Conservation (phyloP, 2,113 vertebrate species). For the Rhabdornis inornatus region DNA sequence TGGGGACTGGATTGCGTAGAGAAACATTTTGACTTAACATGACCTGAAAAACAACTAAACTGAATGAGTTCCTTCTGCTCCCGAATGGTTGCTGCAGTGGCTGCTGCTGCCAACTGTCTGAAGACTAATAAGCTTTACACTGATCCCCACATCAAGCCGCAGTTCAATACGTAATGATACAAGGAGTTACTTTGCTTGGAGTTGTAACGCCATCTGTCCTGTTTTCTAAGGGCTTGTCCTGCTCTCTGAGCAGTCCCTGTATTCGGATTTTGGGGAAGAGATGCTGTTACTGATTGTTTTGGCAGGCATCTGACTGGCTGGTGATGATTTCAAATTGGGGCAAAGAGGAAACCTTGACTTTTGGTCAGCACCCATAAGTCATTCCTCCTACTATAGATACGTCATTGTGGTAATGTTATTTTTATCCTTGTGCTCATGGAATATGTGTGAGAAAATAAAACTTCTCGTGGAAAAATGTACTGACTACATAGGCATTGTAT, state of each 20-base stretch:
- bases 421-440: background rate
- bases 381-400: conserved; percentile 11
- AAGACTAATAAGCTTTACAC: conserved; percentile 60
- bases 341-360: conserved; percentile 45
- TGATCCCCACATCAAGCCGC: conserved; percentile 41
- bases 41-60: conserved; percentile 53
- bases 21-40: conserved; percentile 44
- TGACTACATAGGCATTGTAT: background rate
- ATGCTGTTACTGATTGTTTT: background rate
- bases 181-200: conserved; percentile 56
- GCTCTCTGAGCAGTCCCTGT: background rate
- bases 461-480: background rate
- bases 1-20: background rate
- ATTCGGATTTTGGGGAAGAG: background rate
- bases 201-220: conserved; percentile 67
- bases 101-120: conserved; percentile 47
- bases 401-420: conserved; percentile 43
- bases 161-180: conserved; percentile 43
- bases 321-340: background rate
- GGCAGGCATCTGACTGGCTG: background rate
- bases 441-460: conserved; percentile 8
- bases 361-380: background rate
- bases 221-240: conserved; percentile 20
- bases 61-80: conserved; percentile 41
- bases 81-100: conserved; percentile 15